Percentiles rank a stretch among this genome's conserved stretches.
Conservation (phyloP, 2,113 vertebrate genomes). For the Cyphomyrus discorhynchus region DNA sequence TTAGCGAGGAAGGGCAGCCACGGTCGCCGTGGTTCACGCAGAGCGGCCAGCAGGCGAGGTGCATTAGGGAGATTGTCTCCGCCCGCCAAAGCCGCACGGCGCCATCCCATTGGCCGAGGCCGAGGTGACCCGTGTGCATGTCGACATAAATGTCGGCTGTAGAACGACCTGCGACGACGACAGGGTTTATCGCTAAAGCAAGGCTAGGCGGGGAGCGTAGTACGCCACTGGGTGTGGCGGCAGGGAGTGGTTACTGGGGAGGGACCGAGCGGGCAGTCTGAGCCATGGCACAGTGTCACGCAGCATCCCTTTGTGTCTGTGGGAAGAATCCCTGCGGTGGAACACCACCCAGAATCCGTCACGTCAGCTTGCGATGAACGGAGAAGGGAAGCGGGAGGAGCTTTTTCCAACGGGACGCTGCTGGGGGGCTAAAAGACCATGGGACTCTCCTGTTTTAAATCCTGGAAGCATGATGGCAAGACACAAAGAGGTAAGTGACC, state of each 20-base stretch:
- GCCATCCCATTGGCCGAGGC: neutral
- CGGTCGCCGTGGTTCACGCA: neutral
- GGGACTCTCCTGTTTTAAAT: slow-evolving; percentile 23
- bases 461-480: slow-evolving; percentile 6
- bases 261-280: neutral
- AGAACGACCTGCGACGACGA: neutral
- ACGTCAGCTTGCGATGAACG: neutral
- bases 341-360: neutral
- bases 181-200: neutral
- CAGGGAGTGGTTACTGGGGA: neutral
- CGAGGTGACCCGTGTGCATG: neutral
- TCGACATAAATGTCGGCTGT: neutral
- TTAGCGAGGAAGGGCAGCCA: neutral
- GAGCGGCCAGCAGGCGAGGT: neutral
- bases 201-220: neutral
- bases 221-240: neutral
- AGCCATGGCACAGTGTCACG: neutral
- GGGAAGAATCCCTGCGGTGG: neutral
- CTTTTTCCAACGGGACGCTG: neutral
- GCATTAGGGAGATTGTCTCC: slow-evolving; percentile 26
- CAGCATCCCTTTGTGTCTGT: neutral
- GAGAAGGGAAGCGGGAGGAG: neutral
- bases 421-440: neutral
- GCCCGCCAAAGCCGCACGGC: no score
- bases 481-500: slow-evolving; percentile 15